Base-by-base conservation (phyloP, 2,888 invertebrate genomes). In the Campaea margaritaria region DNA sequence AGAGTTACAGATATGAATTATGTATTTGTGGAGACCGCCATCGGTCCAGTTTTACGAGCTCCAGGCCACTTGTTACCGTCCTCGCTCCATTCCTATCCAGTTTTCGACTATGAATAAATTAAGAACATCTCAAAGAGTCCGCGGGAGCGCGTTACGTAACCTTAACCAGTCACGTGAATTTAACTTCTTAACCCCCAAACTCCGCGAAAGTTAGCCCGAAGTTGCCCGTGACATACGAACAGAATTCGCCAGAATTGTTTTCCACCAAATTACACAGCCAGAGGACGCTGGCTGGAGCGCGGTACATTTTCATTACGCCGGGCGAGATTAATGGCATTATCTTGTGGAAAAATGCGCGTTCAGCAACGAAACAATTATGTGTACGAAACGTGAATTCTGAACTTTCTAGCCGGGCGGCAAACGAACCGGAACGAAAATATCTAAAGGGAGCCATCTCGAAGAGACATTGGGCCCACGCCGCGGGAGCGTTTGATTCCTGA, bases 301-400 rank as follows among this genome's bases (percentile, higher is more conserved):
- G 74, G 81, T 83, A 86, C 83, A 83, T 87, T 86, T 86, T 86
- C 85, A 87, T 87, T 86, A 86, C 79, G 70, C 70, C 62, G 68
- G 69, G 71, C 75, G 78, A 83, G 85, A 89, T 88, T 87, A 87
- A 88, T 86, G 78, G 79, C 79, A 82, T 86, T 86, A 89, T 88
- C 81, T 85, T 77, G 82, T 76, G 78, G 83, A 87, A 87, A 89
- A 87, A 87, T 84, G 80, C 80, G 84, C 79, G 70, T 75, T 76
- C 77, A 77, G 75, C 75, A 70, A 74, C 80, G 73, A 82, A 82
- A 86, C 86, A 87, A 87, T 87, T 86, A 87, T 80, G 75, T 76
- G 75, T 74, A 74, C 72, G 70, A 62, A 69, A 69, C 67, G 69
- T 68, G 65, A 58, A 68, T 75, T 66, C 60, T 69, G 66, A 67